A percentile compares a stretch with the other conserved stretches of the same genome.
phyloP scores from a whole-genome alignment of 2,797 vertebrate species.

The Mergus octosetaceus region DNA sequence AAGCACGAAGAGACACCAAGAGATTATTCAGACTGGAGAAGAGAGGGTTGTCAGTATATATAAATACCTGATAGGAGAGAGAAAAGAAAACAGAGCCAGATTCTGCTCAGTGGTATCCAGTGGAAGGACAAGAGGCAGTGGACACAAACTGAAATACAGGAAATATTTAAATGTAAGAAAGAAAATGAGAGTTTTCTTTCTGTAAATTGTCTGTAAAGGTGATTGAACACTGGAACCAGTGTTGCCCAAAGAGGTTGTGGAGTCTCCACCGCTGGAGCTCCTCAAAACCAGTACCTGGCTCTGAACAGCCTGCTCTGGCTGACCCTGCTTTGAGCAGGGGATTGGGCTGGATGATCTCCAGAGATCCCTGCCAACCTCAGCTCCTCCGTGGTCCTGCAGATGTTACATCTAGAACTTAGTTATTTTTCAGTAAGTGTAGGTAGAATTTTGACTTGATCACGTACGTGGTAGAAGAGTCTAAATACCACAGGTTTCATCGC shows the following conservation, averaged over 20 bases:
- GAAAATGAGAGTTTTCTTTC: too few species aligned
- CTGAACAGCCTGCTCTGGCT: background rate
- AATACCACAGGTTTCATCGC: background rate
- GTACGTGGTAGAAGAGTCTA: background rate
- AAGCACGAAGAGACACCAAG: background rate
- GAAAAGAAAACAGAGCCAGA: background rate
- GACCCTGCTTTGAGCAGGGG: background rate
- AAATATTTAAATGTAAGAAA: background rate
- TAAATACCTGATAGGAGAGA: background rate
- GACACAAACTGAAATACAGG: background rate
- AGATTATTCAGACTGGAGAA: background rate
- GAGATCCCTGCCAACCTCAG: background rate
- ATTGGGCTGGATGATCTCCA: background rate
- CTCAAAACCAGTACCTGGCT: background rate
- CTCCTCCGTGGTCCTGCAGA: background rate
- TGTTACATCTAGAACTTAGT: background rate
- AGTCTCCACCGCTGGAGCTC: too few species aligned
- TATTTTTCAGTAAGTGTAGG: background rate
- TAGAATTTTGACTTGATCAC: background rate
- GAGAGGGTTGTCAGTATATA: background rate
- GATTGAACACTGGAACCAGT: too few species aligned
- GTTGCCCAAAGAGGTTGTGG: too few species aligned
- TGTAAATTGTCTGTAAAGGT: too few species aligned
- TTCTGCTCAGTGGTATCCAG: background rate
- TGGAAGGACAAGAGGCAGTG: background rate